These are phyloP conservation scores for Rhamphomyia laevipes DNA, from an alignment of 2,888 invertebrate genomes.

Conservation along the genomic window DNA sequence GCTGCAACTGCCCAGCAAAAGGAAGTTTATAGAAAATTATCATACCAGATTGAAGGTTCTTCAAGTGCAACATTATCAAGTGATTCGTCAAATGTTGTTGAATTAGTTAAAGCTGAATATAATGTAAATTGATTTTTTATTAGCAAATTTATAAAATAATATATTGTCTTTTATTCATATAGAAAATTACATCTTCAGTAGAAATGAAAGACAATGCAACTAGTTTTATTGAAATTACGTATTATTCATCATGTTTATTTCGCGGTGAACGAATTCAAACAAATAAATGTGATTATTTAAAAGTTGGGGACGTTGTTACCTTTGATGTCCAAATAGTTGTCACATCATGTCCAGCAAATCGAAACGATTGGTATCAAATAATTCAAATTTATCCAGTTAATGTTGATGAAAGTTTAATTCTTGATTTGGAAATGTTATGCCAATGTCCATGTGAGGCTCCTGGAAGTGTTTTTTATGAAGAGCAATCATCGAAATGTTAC, in stretches of 20 bases:
- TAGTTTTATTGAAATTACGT: slow-evolving; percentile 64
- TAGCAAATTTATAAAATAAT: background rate
- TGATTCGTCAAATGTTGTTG: slow-evolving; percentile 54
- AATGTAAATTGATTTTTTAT: slow-evolving; percentile 36
- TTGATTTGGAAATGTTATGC: slow-evolving; percentile 79
- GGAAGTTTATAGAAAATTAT: slow-evolving; percentile 42
- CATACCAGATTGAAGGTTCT: slow-evolving; percentile 52
- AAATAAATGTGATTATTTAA: slow-evolving; percentile 74
- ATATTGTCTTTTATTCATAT: slow-evolving; percentile 22
- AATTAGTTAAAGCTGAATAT: slow-evolving; percentile 57
- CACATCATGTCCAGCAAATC: slow-evolving; percentile 68
- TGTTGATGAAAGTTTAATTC: slow-evolving; percentile 68
- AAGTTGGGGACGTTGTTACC: slow-evolving; percentile 69
- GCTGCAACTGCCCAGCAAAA: slow-evolving; percentile 44
- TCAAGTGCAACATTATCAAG: slow-evolving; percentile 48
- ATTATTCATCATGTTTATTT: slow-evolving; percentile 57
- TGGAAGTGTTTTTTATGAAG: slow-evolving; percentile 39
- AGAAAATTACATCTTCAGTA: slow-evolving; percentile 82
- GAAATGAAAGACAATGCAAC: slow-evolving; percentile 76
- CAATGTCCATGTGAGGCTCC: slow-evolving; percentile 80
- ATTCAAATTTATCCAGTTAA: slow-evolving; percentile 85
- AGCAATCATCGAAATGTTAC: slow-evolving; percentile 41
- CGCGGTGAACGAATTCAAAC: slow-evolving; percentile 52
- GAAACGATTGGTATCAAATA: slow-evolving; percentile 60
- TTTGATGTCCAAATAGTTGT: slow-evolving; percentile 63